These are phyloP conservation scores for Leptonema lineaticorne DNA, from an alignment of 1,140 invertebrate species.

Conservation along the genomic window DNA sequence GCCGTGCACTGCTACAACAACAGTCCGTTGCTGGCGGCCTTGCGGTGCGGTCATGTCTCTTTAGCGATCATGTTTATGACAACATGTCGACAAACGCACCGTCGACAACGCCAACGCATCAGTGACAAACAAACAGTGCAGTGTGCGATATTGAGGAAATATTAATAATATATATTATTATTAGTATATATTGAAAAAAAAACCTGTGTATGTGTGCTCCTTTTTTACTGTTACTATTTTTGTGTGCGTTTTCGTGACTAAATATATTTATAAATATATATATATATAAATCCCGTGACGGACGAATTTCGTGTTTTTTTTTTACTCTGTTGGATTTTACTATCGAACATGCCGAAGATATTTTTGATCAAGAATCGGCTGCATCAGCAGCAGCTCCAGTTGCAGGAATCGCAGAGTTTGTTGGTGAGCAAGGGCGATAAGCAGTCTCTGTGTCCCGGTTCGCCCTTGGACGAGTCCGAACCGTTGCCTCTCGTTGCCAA, in stretches of 20 bases:
- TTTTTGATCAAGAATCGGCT: constrained; percentile 85
- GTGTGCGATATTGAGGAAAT: not conserved
- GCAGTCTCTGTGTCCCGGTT: constrained; percentile 50
- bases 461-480: constrained; percentile 52
- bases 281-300: no score
- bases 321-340: not conserved
- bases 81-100: not conserved
- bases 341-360: constrained; percentile 81
- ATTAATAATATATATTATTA: no score
- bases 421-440: constrained; percentile 57
- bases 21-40: constrained; percentile 51
- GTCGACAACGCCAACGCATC: not conserved
- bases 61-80: not conserved
- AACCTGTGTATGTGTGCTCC: not conserved
- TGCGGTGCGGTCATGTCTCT: not conserved
- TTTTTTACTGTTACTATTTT: not conserved
- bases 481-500: constrained; percentile 62
- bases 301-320: constrained; percentile 22
- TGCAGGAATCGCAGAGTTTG: constrained; percentile 76
- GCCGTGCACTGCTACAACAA: constrained; percentile 46
- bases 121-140: not conserved
- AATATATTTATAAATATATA: no score
- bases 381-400: constrained; percentile 81
- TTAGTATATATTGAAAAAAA: no score
- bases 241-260: not conserved